Evolutionary conservation across 1,140 invertebrate genomes (phyloP), one percentile per base, ranked within the genome.

Genomic region (Atta cephalotes): DNA sequence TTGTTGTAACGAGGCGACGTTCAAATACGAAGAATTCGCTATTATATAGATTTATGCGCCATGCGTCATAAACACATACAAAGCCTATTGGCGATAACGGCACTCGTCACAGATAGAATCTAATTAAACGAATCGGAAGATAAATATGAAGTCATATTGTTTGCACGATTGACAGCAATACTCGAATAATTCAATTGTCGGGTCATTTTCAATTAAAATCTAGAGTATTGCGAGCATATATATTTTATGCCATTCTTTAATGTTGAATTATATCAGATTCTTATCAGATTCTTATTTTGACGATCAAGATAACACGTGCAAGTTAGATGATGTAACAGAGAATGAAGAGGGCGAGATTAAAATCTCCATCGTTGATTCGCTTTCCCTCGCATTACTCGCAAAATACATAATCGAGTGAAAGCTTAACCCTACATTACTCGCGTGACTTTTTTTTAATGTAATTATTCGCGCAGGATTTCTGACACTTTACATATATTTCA

Each of bases 81-180:
- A 84, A 49, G 31, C 70, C 77, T 28, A 53, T 81, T n/a, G 53
- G 12, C 16, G 79, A 74, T 82, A 82, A 82, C 68, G 18, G 39
- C 68, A 28, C 25, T 82, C 12, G 53, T 71, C 49, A 31, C 16
- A 60, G 51, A 70, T 81, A 76, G 80, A 82, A 62, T 74, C 56
- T 74, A 74, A 84, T 84, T 84, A 84, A 84, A 84, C 70, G 25
- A 74, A 45, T 72, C 68, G 35, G 35, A 84, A 49, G 58, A 49
- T 84, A 84, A 84, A 84, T 62, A 74, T 62, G 70, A 21, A 63
- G 28, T 84, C 70, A 74, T 18, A 58, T 74, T 76, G 56, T 84
- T 74, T 84, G 51, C 56, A 76, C 45, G 45, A 58, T 18, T 51
- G 18, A 74, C 10, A n/a, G 79, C 35, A 18, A 72, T n/a, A 72